phyloP scores from a whole-genome alignment of 2,797 vertebrate species.

The Gallinago stenura region DNA sequence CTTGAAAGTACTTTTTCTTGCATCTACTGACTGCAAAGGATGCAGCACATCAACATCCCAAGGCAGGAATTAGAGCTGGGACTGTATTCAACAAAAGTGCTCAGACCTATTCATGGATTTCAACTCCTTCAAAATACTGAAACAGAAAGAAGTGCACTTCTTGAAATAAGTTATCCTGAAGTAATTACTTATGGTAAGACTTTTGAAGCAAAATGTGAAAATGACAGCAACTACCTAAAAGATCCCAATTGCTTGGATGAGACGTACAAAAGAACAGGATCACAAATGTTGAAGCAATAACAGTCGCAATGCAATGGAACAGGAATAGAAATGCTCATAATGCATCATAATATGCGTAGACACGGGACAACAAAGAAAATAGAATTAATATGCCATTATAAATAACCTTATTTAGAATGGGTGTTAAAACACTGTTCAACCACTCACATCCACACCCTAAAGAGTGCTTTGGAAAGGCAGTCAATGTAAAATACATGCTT shows the following conservation, averaged over 20 bases:
- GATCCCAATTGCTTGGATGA: not conserved
- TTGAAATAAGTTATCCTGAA: not conserved
- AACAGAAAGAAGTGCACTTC: not conserved
- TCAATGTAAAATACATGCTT: fast-evolving
- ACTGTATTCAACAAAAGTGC: not conserved
- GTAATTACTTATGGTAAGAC: not conserved
- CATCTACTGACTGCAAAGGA: not conserved
- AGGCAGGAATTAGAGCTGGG: not conserved
- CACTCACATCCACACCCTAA: fast-evolving
- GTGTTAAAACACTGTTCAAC: not conserved
- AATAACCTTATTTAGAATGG: not conserved
- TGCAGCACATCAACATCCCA: not conserved
- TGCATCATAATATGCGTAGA: not conserved
- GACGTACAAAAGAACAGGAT: not conserved
- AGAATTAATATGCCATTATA: not conserved
- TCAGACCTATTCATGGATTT: not conserved
- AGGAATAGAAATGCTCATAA: not conserved
- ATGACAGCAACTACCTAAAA: not conserved
- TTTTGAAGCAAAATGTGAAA: not conserved
- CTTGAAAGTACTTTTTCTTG: fast-evolving
- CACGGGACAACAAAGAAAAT: fast-evolving
- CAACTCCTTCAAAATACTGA: not conserved
- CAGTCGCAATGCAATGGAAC: not conserved
- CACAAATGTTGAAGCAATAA: not conserved
- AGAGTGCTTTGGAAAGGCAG: not conserved